Base-by-base conservation (phyloP, 1,140 invertebrate genomes). In the Semibalanus balanoides region DNA sequence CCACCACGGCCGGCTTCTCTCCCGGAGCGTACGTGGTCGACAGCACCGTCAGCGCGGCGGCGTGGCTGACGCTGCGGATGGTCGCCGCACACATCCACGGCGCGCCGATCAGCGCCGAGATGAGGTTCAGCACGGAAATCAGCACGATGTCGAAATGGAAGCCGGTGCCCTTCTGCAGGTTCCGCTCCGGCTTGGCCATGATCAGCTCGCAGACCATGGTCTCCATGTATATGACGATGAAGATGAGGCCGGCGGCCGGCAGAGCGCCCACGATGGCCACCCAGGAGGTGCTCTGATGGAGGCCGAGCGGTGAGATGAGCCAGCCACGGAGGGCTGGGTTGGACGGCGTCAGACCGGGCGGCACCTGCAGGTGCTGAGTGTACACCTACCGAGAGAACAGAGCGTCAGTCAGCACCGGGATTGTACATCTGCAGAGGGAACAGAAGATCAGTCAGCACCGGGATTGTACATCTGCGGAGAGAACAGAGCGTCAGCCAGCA, bases 171-270 rank as follows among this genome's bases (percentile, higher is more conserved):
- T 99, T 97, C 80, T 90, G 89, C 76, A 97, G 83, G 79, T 92
- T 93, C 5, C 95, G 87, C 81, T 98, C 95, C 78, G 95, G 95
- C 81, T 97, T 97, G 82, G 92, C 91, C 76, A 98, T 90, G 79
- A 98, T 95, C 80, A 98, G 86, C 92, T 97, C 95, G 71, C 93
- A 94, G 79, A 99, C 97, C 82, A 97, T 94, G 0, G 94, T 96
- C 84, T 99, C 96, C 90, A 98, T 94, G 83, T 97, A 98, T 17
- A 98, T 88, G 22, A 98, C 88, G 79, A 98, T 96, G 82, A 97
- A 98, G 43, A 97, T 91, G 30, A 99, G 88, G 76, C 97, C 85
- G 0, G 95, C 95, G 3, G 96, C 95, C 76, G 97, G 86, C 31
- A 88, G 86, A 78, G 94, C 90, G 17, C 90, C 90, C 79, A 95